Conservation (phyloP, 1,140 invertebrate species). For the Brachionus rubens region DNA sequence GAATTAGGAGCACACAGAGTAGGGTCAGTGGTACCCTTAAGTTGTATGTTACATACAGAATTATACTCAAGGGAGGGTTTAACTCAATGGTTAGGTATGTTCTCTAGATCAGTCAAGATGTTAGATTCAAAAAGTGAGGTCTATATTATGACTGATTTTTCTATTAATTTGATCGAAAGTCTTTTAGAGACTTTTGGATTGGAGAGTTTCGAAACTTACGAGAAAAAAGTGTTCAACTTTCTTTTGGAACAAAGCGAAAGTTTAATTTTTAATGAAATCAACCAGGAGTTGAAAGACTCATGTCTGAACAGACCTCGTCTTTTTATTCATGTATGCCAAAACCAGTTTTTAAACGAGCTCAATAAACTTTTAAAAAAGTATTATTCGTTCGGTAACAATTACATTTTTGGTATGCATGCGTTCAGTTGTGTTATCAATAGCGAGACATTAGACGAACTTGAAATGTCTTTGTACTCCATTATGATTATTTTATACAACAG, state of each 20-base stretch:
- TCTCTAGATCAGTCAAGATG: neutral
- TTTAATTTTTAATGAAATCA: too few relatives aligned
- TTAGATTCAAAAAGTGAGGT: too few relatives aligned
- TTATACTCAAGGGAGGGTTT: neutral
- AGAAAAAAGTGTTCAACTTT: conserved; percentile 1
- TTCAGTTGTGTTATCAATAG: conserved; percentile 30
- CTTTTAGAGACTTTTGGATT: neutral
- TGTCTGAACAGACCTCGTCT: neutral
- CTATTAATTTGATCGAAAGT: neutral
- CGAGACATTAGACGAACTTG: neutral
- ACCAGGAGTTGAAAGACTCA: too few relatives aligned
- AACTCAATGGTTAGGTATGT: conserved; percentile 5
- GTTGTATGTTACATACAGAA: conserved; percentile 2
- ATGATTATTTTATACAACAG: conserved; percentile 39
- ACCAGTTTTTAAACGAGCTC: conserved; percentile 25
- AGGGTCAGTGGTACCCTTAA: neutral
- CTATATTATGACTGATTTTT: neutral
- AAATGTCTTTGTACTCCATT: conserved; percentile 11
- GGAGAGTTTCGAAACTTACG: neutral
- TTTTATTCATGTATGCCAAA: neutral
- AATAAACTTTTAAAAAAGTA: conserved; percentile 5
- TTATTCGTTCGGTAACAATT: conserved; percentile 24
- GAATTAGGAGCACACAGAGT: neutral
- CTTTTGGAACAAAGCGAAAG: too few relatives aligned
- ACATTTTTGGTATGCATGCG: conserved; percentile 39